Percentiles rank a stretch among this genome's conserved stretches.
Conservation (phyloP, 1,140 invertebrate genomes). For the Brachystomella parvula region DNA sequence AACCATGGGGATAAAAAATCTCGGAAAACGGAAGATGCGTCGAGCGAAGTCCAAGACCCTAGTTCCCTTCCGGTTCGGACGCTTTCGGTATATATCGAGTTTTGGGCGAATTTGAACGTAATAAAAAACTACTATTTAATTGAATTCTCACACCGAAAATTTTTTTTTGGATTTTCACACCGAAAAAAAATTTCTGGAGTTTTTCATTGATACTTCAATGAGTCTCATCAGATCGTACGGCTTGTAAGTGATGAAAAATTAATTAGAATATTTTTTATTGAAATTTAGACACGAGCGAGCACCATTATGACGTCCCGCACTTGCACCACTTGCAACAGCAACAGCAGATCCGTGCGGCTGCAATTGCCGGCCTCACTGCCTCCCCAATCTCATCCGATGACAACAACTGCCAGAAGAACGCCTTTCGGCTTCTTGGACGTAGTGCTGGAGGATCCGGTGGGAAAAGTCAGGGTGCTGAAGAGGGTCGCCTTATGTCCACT, state of each 20-base stretch:
- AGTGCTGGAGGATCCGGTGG: background rate
- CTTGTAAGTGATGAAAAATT: background rate
- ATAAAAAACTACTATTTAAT: too few species aligned
- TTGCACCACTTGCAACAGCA: constrained; percentile 39
- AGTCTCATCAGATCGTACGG: background rate
- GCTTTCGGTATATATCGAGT: too few species aligned
- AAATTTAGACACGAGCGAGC: constrained; percentile 50
- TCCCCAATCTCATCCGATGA: constrained; percentile 4
- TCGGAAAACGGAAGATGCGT: too few species aligned
- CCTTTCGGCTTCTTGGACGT: background rate
- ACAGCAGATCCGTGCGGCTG: constrained; percentile 12
- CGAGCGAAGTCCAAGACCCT: too few species aligned
- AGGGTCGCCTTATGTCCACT: constrained; percentile 16
- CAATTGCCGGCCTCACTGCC: constrained; percentile 9
- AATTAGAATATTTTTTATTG: constrained; percentile 1
- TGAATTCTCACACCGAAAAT: too few species aligned
- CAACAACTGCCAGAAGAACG: constrained; percentile 6
- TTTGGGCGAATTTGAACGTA: too few species aligned
- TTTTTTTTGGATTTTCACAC: too few species aligned
- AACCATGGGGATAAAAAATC: too few species aligned
- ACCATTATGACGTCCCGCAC: constrained; percentile 79
- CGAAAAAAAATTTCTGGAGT: background rate
- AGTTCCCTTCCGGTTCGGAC: too few species aligned
- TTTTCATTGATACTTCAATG: background rate
- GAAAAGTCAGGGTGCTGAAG: background rate